A percentile compares a stretch with the other conserved stretches of the same genome.
phyloP scores from a whole-genome alignment of 2,113 vertebrate species.

The Gavialis gangeticus region DNA sequence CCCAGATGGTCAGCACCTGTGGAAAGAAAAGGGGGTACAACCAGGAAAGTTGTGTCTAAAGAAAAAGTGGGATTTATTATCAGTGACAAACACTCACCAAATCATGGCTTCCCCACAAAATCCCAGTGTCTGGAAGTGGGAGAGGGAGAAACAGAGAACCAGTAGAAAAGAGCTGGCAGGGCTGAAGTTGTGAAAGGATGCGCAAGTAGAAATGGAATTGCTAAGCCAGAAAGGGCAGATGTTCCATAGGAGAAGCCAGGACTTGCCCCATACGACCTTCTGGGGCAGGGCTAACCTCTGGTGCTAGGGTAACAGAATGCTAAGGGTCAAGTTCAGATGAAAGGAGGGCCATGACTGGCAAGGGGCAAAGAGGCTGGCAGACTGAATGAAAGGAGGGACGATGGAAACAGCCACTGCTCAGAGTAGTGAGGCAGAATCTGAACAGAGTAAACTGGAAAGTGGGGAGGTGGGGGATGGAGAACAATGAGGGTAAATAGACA shows the following conservation, averaged over 20 bases:
- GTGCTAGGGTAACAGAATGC: not conserved
- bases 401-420: not conserved
- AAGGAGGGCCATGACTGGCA: not conserved
- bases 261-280: not conserved
- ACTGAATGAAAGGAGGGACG: not conserved
- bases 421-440: too few relatives aligned
- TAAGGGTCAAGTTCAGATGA: not conserved
- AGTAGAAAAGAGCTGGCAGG: not conserved
- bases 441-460: not conserved
- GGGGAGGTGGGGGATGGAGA: not conserved
- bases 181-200: not conserved
- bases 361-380: not conserved
- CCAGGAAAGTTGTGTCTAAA: not conserved
- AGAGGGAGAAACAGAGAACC: not conserved
- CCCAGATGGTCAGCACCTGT: slow-evolving; percentile 89
- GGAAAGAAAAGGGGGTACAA: not conserved
- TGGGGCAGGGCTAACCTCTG: not conserved
- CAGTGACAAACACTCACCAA: not conserved
- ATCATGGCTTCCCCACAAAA: not conserved
- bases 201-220: not conserved
- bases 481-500: not conserved
- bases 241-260: not conserved
- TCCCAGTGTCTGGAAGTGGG: not conserved
- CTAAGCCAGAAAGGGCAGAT: not conserved
- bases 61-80: not conserved